Conservation (phyloP, 1,140 invertebrate species). For the Andrena cerasifolii region DNA sequence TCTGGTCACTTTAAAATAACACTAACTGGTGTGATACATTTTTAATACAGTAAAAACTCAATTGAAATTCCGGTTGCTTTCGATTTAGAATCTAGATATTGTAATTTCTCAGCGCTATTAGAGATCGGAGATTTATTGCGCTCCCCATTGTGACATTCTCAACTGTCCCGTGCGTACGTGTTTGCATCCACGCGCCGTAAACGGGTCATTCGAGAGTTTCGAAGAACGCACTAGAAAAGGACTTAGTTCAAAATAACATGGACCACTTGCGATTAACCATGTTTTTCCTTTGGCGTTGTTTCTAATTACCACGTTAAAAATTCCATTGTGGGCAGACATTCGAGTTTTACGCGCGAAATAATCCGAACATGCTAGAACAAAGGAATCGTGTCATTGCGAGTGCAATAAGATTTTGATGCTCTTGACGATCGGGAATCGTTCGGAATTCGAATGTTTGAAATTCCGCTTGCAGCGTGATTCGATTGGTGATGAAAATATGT, state of each 20-base stretch:
- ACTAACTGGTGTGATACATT: too few relatives aligned
- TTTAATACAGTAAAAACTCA: too few relatives aligned
- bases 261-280: background rate
- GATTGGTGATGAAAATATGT: too few relatives aligned
- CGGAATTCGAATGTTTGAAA: too few relatives aligned
- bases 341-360: too few relatives aligned
- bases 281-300: background rate
- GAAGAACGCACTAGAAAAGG: constrained; percentile 18
- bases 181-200: background rate
- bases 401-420: too few relatives aligned
- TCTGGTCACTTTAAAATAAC: too few relatives aligned
- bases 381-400: too few relatives aligned
- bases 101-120: background rate
- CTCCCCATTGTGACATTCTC: background rate
- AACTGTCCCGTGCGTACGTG: background rate
- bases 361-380: too few relatives aligned
- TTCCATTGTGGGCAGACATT: too few relatives aligned
- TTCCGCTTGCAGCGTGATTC: too few relatives aligned
- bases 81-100: background rate
- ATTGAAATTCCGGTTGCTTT: background rate
- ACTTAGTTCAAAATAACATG: constrained; percentile 17
- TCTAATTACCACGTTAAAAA: background rate
- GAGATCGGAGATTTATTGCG: background rate
- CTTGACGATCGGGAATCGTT: too few relatives aligned
- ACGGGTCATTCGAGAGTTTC: background rate